phyloP scores from a whole-genome alignment of 2,797 vertebrate genomes.

The Eulemur coronatus region DNA sequence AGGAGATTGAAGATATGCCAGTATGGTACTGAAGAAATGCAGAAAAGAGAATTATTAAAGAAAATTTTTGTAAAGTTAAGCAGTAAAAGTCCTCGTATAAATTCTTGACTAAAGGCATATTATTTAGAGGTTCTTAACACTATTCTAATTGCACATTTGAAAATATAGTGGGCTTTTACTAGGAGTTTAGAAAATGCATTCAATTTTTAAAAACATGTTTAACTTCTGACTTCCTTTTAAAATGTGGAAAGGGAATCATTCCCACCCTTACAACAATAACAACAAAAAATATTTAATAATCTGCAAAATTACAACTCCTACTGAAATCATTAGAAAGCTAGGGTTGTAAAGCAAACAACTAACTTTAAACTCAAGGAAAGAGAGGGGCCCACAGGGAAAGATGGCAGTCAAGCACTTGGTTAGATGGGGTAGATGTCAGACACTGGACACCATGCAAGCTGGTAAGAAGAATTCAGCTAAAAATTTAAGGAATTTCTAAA shows the following conservation, averaged over 20 bases:
- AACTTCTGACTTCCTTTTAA: background rate
- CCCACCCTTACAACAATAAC: background rate
- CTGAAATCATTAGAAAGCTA: background rate
- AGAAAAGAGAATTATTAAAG: background rate
- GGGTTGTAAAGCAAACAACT: background rate
- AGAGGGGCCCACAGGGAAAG: background rate
- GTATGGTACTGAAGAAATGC: slow-evolving; percentile 6
- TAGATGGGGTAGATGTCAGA: background rate
- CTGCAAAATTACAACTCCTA: background rate
- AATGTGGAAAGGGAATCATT: background rate
- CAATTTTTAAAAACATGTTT: background rate
- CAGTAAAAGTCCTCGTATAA: background rate
- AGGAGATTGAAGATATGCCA: background rate
- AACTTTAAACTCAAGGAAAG: background rate
- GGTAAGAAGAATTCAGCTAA: background rate
- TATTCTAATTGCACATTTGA: background rate
- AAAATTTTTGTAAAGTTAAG: background rate
- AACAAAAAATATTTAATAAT: background rate
- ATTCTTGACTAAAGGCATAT: background rate
- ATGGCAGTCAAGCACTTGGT: background rate
- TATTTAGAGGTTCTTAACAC: background rate
- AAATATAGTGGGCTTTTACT: background rate
- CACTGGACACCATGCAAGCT: background rate
- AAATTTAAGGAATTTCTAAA: background rate
- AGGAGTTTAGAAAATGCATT: background rate